Conservation (phyloP, 2,797 vertebrate species). For the Coreius guichenoti region DNA sequence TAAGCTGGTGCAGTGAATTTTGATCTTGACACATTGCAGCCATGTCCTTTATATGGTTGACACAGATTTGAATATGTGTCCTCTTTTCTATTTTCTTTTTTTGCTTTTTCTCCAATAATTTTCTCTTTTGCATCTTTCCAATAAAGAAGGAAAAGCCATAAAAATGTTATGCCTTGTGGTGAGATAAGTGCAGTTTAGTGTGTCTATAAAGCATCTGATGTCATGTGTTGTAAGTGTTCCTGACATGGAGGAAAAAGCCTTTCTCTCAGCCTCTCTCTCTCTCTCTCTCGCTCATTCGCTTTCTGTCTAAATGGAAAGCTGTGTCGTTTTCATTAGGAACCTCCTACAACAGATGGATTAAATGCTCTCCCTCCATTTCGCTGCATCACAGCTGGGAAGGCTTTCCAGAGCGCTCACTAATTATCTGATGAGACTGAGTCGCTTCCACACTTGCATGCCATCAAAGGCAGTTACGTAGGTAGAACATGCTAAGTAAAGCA, state of each 20-base stretch:
- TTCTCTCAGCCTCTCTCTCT: not conserved
- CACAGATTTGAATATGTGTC: not conserved
- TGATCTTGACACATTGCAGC: not conserved
- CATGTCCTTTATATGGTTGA: not conserved
- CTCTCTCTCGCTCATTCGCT: not conserved
- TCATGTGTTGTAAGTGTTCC: conserved; percentile 41
- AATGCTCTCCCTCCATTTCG: conserved; percentile 34
- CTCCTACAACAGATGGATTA: conserved; percentile 49
- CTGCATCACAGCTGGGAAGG: conserved; percentile 36
- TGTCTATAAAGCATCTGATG: conserved; percentile 38
- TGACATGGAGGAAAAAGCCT: conserved; percentile 34
- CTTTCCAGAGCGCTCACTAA: conserved; percentile 63
- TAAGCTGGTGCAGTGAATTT: not conserved
- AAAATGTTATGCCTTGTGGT: conserved; percentile 12
- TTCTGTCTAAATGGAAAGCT: conserved; percentile 37
- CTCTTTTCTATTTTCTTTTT: not conserved
- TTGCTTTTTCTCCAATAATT: not conserved
- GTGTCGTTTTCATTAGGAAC: conserved; percentile 52
- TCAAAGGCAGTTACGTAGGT: conserved; percentile 65
- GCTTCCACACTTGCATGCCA: conserved; percentile 62
- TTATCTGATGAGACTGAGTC: conserved; percentile 63
- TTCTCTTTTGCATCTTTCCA: not conserved
- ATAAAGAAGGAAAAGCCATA: conserved; percentile 15
- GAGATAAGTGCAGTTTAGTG: conserved; percentile 46
- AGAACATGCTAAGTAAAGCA: not conserved